Evolutionary conservation across 2,888 invertebrate genomes (phyloP).

Genomic region (Scaptomyza flava): DNA sequence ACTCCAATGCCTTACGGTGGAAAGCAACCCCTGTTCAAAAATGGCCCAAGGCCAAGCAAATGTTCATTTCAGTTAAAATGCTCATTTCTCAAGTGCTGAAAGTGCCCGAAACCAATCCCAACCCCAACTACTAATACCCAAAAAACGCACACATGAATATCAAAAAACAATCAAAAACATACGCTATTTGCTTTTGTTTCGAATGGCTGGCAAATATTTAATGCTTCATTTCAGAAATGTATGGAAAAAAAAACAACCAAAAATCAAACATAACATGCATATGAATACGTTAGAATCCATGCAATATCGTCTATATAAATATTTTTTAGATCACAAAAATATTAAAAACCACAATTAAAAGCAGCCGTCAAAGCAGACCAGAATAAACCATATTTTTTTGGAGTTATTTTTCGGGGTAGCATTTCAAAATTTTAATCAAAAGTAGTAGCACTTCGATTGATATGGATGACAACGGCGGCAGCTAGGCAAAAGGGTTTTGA

Average conservation of each 20-base stretch:
- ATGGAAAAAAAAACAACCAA: conserved; percentile 9
- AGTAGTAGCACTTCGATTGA: conserved; percentile 82
- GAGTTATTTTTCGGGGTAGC: conserved; percentile 3
- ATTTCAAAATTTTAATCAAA: conserved; percentile 78
- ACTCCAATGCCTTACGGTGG: conserved; percentile 13
- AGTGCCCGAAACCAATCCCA: conserved; percentile 43
- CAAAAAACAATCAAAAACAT: conserved; percentile 70
- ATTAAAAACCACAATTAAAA: conserved; percentile 80
- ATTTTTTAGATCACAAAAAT: conserved; percentile 20
- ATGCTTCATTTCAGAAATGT: conserved; percentile 65
- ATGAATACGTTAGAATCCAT: conserved; percentile 22
- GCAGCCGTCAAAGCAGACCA: conserved; percentile 16
- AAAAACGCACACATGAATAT: conserved; percentile 60
- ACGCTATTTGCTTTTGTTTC: conserved; percentile 66
- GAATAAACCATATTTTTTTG: conserved; percentile 13
- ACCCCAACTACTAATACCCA: conserved; percentile 23
- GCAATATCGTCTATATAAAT: conserved; percentile 7
- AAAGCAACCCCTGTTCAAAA: conserved; percentile 35
- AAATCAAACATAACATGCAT: conserved; percentile 59
- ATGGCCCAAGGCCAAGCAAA: conserved; percentile 68
- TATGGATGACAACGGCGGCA: conserved; percentile 56
- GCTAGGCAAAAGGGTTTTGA: conserved; percentile 25
- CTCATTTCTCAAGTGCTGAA: conserved; percentile 75
- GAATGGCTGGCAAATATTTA: conserved; percentile 67
- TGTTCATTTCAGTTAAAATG: conserved; percentile 72